Conservation (phyloP, 2,113 vertebrate genomes). For the Cottus gobio region DNA sequence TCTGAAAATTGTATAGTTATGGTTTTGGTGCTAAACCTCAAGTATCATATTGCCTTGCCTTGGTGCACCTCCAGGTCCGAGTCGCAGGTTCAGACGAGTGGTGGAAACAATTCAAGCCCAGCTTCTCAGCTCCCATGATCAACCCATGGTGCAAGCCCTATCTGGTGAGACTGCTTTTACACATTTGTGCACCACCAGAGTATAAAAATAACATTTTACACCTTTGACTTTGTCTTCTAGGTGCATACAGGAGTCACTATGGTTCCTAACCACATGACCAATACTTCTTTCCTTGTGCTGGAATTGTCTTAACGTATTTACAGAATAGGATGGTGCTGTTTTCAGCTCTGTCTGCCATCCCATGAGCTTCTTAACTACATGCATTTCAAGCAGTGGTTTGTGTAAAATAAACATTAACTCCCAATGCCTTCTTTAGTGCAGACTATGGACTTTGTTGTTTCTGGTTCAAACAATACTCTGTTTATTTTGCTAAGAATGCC, state of each 20-base stretch:
- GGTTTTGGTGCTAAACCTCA: not conserved
- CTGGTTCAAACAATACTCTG: not conserved
- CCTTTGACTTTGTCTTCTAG: not conserved
- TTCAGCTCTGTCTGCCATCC: not conserved
- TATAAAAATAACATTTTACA: not conserved
- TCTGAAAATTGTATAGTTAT: not conserved
- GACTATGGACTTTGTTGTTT: not conserved
- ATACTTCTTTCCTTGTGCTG: not conserved
- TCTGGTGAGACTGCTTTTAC: conserved; percentile 83
- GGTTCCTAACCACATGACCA: not conserved
- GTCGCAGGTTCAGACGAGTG: conserved; percentile 93
- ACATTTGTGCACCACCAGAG: not conserved
- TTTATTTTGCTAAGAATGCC: not conserved
- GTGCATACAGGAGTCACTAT: not conserved
- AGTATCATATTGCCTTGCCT: not conserved
- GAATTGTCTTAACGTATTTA: not conserved
- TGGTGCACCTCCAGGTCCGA: conserved; percentile 84
- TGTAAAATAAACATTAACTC: not conserved
- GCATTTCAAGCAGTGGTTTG: not conserved
- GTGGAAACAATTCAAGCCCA: conserved; percentile 96
- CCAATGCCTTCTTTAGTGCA: not conserved
- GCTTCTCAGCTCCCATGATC: conserved; percentile 92
- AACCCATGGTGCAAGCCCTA: conserved; percentile 89
- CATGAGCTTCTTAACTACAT: not conserved
- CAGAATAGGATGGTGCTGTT: not conserved